phyloP scores from a whole-genome alignment of 1,140 invertebrate genomes.

The Himalopsyche phryganea region DNA sequence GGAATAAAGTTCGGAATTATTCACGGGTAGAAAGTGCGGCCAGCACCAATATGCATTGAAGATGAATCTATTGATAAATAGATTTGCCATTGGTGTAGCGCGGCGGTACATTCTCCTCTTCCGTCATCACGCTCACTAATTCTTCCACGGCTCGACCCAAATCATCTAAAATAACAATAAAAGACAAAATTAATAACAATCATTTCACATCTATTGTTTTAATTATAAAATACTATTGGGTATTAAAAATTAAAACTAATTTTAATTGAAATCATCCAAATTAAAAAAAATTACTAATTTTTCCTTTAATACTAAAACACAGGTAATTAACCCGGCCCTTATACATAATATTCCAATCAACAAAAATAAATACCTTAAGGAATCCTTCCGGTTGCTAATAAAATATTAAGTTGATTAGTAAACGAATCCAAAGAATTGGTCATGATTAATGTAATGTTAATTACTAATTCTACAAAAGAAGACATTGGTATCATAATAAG shows the following conservation, averaged over 20 bases:
- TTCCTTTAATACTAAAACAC: too few species aligned
- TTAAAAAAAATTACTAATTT: too few species aligned
- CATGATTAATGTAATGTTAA: not conserved
- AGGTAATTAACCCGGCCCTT: too few species aligned
- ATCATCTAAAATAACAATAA: slow-evolving; percentile 63
- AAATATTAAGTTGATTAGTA: too few species aligned
- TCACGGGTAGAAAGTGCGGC: slow-evolving; percentile 11
- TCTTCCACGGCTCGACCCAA: slow-evolving; percentile 80
- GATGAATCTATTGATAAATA: slow-evolving; percentile 33
- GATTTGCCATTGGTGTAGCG: slow-evolving; percentile 48
- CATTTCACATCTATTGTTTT: slow-evolving; percentile 17
- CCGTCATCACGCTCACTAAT: slow-evolving; percentile 83
- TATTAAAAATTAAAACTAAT: too few species aligned
- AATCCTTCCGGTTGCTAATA: slow-evolving; percentile 30
- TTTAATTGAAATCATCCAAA: too few species aligned
- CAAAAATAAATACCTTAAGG: slow-evolving; percentile 26
- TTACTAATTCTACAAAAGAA: not conserved
- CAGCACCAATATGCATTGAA: slow-evolving; percentile 27
- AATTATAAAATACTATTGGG: too few species aligned
- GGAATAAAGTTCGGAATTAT: not conserved
- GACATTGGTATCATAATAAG: not conserved
- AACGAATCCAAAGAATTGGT: not conserved
- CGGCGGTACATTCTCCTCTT: slow-evolving; percentile 55
- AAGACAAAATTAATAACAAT: slow-evolving; percentile 2
- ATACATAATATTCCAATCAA: too few species aligned